phyloP scores from a whole-genome alignment of 2,888 invertebrate species.

The Eupithecia insigniata region DNA sequence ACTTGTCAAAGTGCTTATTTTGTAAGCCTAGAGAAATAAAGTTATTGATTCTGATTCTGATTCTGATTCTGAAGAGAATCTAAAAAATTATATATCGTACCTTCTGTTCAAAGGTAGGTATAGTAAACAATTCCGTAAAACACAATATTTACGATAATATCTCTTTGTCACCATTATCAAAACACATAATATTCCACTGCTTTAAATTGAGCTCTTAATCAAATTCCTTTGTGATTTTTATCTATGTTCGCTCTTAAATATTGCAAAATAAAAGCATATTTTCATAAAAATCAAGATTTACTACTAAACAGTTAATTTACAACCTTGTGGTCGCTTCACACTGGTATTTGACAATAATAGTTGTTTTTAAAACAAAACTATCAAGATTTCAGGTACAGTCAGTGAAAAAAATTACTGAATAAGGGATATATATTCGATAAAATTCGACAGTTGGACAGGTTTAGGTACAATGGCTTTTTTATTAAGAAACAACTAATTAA shows the following conservation, averaged over 20 bases:
- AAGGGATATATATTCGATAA: no score
- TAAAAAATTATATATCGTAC: not conserved
- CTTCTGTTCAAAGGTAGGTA: not conserved
- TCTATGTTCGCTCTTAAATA: constrained; percentile 53
- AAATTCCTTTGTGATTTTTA: constrained; percentile 51
- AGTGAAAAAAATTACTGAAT: not conserved
- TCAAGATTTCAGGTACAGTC: constrained; percentile 50
- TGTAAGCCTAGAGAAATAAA: no score
- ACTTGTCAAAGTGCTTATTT: no score
- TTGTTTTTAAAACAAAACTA: constrained; percentile 41
- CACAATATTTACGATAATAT: constrained; percentile 40
- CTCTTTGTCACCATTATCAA: constrained; percentile 39
- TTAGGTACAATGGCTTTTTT: no score
- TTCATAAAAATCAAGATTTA: constrained; percentile 56
- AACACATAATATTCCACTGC: constrained; percentile 39
- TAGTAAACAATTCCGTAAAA: constrained; percentile 16
- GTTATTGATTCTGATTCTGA: no score
- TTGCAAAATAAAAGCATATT: constrained; percentile 55
- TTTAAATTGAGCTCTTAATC: constrained; percentile 50
- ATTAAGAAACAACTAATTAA: no score
- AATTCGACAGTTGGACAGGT: no score
- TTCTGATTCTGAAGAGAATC: no score
- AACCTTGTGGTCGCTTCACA: constrained; percentile 58
- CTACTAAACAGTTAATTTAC: constrained; percentile 65
- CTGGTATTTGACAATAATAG: constrained; percentile 48